Base-by-base conservation (phyloP, 2,113 vertebrate species). In the Chionodraco myersi region DNA sequence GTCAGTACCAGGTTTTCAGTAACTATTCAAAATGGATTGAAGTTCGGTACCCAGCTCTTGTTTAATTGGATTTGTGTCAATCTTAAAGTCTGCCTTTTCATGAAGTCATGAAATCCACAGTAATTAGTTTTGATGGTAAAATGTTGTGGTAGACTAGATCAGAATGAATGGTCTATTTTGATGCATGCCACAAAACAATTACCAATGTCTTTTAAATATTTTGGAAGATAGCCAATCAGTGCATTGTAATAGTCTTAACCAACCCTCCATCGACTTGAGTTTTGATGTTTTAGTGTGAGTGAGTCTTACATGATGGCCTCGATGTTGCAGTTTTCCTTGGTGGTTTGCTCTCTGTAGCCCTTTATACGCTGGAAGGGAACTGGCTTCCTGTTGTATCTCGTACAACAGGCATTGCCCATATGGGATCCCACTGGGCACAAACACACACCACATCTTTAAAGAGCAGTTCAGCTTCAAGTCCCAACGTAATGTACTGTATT, bases 301-400 rank as follows among this genome's bases (percentile, higher is more conserved):
- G 14, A 26, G 26, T 82, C 95, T 95, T 92, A 96, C 95, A 96
- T 93, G 88, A 95, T 90, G 0, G 95, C 95, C 1, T 93, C 79
- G 3, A 95, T 93, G 74, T 84, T 84, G 26, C 95, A 95, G 67
- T 91, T 82, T 77, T 93, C 94, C 1, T 0, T 5, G 23, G 53
- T 23, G 21, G 59, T 85, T 86, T 95, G 94, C 62, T 89, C 87
- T 5, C 76, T 84, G 83, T 77, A 94, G 68, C 94, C 94, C 53
- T 56, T 90, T 45, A 96, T 92, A 0, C 18, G 9, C 0, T 56
- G 15, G 45, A 88, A 54, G 7, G 88, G 69, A 36, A 95, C 1
- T 0, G 87, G 89, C 3, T 14, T 89, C 41, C 44, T 90, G 3
- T 58, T 87, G 88, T 94, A 93, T 6, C 69, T 86, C 3, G 83